Base-by-base conservation (phyloP, 2,797 vertebrate genomes). In the Aselliscus stoliczkanus region DNA sequence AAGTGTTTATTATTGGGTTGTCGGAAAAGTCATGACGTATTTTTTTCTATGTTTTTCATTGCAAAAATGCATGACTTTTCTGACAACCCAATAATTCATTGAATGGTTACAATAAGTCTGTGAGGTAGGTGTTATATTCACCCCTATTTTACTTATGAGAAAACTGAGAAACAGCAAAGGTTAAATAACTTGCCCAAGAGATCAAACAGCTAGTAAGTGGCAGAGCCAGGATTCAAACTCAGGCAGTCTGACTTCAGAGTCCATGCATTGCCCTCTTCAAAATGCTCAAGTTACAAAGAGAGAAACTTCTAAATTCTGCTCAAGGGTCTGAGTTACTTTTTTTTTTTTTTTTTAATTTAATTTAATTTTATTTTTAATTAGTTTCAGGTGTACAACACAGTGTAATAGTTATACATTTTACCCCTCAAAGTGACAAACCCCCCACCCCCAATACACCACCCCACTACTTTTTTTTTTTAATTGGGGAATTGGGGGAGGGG, bases 141-240 rank as follows among this genome's bases (percentile, higher is more conserved):
- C 5, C 13, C 39, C 21, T 60, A 83, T 73, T 95, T 93, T 62
- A 92, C 56, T 81, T 90, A 94, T 11, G n/a, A 93, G 75, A 93
- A 95, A 95, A 90, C 39, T 65, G 70, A 90, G 86, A 93, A 94
- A 93, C 11, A 73, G 82, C 5, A 89, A 65, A 91, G 14, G 47
- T 37, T 52, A 80, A 65, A 44, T 64, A 65, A 91, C 56, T 96
- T 87, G 37, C 44, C 25, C 50, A 73, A 85, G 80, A 91, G n/a
- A 82, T 93, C 62, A 77, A 37, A 97, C 6, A 84, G 52, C 20
- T 62, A 77, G 25, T 89, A 65, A 87, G 21, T 60, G 42, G 47
- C 42, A 89, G 37, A 86, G 31, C 20, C 80, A 95, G 39, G 58
- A 93, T 80, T 90, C 81, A 91, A 93, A 94, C 25, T 85, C 25